A percentile compares a stretch with the other conserved stretches of the same genome.
Conservation (phyloP, 2,888 invertebrate species). For the Lutraria lutraria region DNA sequence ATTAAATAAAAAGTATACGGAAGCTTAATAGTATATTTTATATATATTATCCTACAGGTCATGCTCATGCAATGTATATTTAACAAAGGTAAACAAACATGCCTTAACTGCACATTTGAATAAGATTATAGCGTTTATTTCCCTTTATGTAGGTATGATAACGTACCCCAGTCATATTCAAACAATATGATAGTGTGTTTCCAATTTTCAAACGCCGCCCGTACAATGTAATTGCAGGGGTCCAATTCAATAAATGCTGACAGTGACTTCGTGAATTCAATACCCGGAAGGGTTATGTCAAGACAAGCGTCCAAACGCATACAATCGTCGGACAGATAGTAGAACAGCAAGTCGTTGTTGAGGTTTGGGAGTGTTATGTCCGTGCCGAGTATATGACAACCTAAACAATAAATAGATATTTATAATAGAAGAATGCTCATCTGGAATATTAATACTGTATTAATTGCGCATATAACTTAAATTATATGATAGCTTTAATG, state of each 20-base stretch:
- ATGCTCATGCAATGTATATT: too few relatives aligned
- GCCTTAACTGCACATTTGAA: too few relatives aligned
- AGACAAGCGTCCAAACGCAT: slow-evolving; percentile 76
- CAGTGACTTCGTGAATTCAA: slow-evolving; percentile 61
- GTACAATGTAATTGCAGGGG: slow-evolving; percentile 68
- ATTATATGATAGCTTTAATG: background rate
- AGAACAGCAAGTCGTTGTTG: slow-evolving; percentile 58
- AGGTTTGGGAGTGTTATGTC: slow-evolving; percentile 2
- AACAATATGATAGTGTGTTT: slow-evolving; percentile 60
- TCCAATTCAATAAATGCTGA: slow-evolving; percentile 72
- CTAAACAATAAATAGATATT: slow-evolving; percentile 17
- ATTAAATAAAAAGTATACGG: background rate
- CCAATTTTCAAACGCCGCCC: slow-evolving; percentile 65
- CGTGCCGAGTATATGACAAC: slow-evolving; percentile 23
- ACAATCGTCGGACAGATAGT: slow-evolving; percentile 71
- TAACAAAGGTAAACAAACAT: too few relatives aligned
- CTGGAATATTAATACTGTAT: background rate
- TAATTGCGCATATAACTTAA: background rate
- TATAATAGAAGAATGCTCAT: background rate
- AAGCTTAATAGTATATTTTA: too few relatives aligned
- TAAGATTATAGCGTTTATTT: too few relatives aligned
- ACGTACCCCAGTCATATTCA: slow-evolving; percentile 71
- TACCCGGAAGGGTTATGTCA: slow-evolving; percentile 64
- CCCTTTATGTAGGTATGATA: background rate
- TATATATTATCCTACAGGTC: too few relatives aligned